Evolutionary conservation across 2,113 vertebrate species (phyloP).

Genomic region (Peromyscus californicus): DNA sequence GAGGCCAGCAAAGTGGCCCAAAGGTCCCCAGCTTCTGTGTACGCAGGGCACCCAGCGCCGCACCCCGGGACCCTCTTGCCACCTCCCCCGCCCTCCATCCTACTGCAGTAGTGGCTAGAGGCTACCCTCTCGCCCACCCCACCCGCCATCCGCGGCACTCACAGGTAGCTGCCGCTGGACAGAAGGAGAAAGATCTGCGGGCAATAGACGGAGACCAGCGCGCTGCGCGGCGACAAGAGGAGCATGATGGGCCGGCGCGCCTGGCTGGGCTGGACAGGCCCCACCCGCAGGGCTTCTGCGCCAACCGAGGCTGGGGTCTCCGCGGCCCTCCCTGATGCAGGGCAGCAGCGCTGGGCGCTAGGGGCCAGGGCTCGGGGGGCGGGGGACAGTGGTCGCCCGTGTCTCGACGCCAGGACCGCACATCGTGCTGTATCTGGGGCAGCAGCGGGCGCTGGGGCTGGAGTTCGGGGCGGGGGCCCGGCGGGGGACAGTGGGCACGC

Average conservation of each 20-base stretch:
- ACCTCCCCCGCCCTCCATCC: not conserved
- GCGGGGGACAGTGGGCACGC: not conserved
- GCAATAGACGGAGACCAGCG: slow-evolving; percentile 97
- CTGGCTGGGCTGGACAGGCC: slow-evolving; percentile 49
- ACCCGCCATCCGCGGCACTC: slow-evolving; percentile 73
- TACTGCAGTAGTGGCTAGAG: not conserved
- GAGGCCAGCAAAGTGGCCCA: not conserved
- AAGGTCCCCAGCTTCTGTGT: not conserved
- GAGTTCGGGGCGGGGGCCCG: not conserved
- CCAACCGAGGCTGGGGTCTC: slow-evolving; percentile 61
- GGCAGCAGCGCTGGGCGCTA: slow-evolving; percentile 64
- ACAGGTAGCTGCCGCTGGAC: slow-evolving; percentile 90
- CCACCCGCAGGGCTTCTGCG: slow-evolving; percentile 46
- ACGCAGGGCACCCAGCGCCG: not conserved
- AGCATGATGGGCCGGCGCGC: slow-evolving; percentile 91
- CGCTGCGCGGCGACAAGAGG: slow-evolving; percentile 95
- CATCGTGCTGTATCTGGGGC: slow-evolving; percentile 65
- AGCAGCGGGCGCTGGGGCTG: slow-evolving; percentile 11
- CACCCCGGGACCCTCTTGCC: not conserved
- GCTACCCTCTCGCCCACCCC: not conserved
- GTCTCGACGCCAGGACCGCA: slow-evolving; percentile 66
- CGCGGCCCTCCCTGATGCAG: slow-evolving; percentile 53
- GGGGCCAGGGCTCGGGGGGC: slow-evolving; percentile 59
- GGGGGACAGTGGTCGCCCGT: slow-evolving; percentile 42
- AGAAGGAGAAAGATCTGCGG: slow-evolving; percentile 99